These are phyloP conservation scores for Myotis myotis DNA, from an alignment of 2,797 vertebrate species.

Conservation along the genomic window DNA sequence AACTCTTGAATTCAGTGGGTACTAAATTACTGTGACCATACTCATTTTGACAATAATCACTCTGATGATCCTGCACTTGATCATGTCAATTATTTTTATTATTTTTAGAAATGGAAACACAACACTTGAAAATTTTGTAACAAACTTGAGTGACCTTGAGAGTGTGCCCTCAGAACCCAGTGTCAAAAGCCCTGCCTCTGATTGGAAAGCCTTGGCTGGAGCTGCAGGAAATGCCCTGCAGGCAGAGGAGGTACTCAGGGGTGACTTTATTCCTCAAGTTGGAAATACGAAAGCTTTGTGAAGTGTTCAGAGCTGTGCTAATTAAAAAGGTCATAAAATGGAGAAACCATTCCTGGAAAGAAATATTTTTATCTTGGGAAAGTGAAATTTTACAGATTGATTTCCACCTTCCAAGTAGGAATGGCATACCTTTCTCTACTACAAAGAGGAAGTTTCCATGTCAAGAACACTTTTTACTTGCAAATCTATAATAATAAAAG, in stretches of 20 bases:
- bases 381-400: neutral
- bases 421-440: neutral
- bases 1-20: neutral
- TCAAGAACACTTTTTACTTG: neutral
- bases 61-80: neutral
- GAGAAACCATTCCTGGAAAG: neutral
- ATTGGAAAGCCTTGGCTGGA: neutral
- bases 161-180: neutral
- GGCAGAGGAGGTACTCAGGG: neutral
- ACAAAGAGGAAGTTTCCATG: neutral
- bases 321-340: neutral
- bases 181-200: neutral
- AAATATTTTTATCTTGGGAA: neutral
- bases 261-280: neutral
- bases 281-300: neutral
- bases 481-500: neutral
- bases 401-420: neutral
- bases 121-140: neutral
- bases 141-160: neutral
- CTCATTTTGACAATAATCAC: neutral
- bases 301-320: neutral
- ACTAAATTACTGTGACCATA: neutral
- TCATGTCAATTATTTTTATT: neutral
- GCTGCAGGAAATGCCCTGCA: neutral
- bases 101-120: neutral